Percentiles rank a stretch among this genome's conserved stretches.
Conservation (phyloP, 2,888 invertebrate species). For the Sclerodermus sp. region DNA sequence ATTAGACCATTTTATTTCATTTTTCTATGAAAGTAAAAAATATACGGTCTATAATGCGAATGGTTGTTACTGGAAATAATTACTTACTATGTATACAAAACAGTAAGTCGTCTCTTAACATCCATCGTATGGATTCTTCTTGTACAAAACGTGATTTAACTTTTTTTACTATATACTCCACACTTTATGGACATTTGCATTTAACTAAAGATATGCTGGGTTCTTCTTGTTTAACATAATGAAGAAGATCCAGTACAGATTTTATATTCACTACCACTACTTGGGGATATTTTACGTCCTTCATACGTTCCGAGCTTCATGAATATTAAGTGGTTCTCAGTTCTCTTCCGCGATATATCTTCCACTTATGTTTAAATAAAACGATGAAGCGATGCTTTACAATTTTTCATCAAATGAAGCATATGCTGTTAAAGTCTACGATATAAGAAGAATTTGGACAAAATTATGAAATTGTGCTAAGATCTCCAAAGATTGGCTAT, state of each 20-base stretch:
- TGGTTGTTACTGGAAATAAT: too few relatives aligned
- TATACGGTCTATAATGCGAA: too few relatives aligned
- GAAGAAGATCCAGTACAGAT: too few relatives aligned
- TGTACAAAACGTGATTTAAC: not conserved
- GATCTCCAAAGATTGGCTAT: slow-evolving; percentile 40
- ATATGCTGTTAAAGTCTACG: too few relatives aligned
- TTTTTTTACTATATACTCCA: slow-evolving; percentile 23
- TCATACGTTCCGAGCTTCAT: slow-evolving; percentile 17
- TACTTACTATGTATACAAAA: too few relatives aligned
- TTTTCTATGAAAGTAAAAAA: too few relatives aligned
- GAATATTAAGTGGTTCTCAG: slow-evolving; percentile 13
- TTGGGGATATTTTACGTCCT: slow-evolving; percentile 5
- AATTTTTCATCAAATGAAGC: too few relatives aligned
- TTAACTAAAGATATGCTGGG: slow-evolving; percentile 6
- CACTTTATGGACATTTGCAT: slow-evolving; percentile 25
- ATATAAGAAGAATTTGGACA: slow-evolving; percentile 13
- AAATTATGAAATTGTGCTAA: slow-evolving; percentile 26
- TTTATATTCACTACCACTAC: not conserved
- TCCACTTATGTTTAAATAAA: slow-evolving; percentile 21
- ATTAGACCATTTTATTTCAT: too few relatives aligned
- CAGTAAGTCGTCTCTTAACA: too few relatives aligned
- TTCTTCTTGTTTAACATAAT: too few relatives aligned
- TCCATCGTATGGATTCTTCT: too few relatives aligned
- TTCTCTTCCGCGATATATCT: slow-evolving; percentile 40
- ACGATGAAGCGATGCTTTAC: too few relatives aligned